Base-by-base conservation (phyloP, 2,113 vertebrate genomes). In the Myiozetetes cayanensis region DNA sequence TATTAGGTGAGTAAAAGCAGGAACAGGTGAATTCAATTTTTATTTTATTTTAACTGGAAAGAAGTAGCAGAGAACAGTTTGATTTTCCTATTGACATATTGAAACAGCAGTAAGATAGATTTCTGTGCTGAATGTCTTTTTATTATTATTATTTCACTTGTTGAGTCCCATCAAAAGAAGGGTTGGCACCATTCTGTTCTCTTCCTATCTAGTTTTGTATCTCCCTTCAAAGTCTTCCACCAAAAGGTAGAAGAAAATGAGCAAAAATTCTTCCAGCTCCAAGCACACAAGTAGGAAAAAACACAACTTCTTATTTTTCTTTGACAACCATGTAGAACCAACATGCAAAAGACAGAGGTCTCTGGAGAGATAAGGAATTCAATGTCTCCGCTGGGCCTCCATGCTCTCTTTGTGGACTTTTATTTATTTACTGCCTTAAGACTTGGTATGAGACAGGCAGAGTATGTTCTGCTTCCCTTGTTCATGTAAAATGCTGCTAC, bases 81-180 rank as follows among this genome's bases (percentile, higher is more conserved):
- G 35, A 11, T 85, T 82, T 50, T 72, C 44, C 31, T 61, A 3
- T 23, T 62, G 46, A 31, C 11, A 7, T 83, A 59, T 6, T 79
- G 56, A 85, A 91, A 55, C 22, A 71, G 18, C n/a, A 53, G 3
- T 77, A 77, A 73, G 31, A 43, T 12, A 39, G 13, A 74, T 80
- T 85, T 75, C 39, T 35, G 24, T 20, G 2, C 59, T 70, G 37
- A 65, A 21, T 79, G 41, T 27, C 12, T 43, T 31, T 55, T 73
- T 70, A 52, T 78, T 0, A 0, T 50, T 0, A 0, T 50, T 9
- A 75, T 39, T 91, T 77, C 9, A 53, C 20, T 7, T 74, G 13
- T 41, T 92, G 43, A 62, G 31, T 71, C 37, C 12, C 87, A 23
- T 82, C 27, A 39, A 39, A 89, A 23, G 24, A 89, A 76, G 31